Evolutionary conservation across 2,888 invertebrate species (phyloP), one percentile per base, ranked within the genome.

Genomic region (Volucella zonaria): DNA sequence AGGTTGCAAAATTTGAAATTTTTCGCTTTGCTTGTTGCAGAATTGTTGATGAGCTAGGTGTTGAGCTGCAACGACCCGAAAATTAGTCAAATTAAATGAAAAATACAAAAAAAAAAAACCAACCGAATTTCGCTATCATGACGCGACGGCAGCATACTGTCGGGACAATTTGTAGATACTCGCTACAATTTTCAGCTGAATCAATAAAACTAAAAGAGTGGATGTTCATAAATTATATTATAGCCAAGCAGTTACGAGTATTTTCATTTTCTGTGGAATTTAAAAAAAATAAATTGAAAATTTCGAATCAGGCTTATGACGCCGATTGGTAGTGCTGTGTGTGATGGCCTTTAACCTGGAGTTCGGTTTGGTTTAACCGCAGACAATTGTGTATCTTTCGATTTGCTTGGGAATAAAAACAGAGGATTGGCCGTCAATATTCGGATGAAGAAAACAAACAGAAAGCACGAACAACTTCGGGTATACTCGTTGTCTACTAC

Each of bases 261-360:
- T 31, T 61, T 52, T 31, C 42, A 49, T 67, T 15, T 75, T 83
- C 83, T 31, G 23, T 59, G 47, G 82, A 75, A 82, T 54, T 54
- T 11, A 8, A 56, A n/a, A 51, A 45, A 49, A 68, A 18, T 18
- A 18, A 82, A 67, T 47, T 51, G 66, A 54, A 62, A 74, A 62
- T 68, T 12, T 15, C 31, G n/a, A 40, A 45, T 56, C 58, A n/a
- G 58, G 4, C 8, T 9, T 9, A 14, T 49, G n/a, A 14, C 14
- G 49, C 3, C 3, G 23, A 40, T 10, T 45, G 56, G n/a, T 15
- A 31, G 31, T 52, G 43, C 14, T 4, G 52, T 15, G 14, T n/a
- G 11, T 51, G 51, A 10, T 68, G 68, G 80, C 75, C 80, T 83
- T 75, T 83, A 83, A 80, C 83, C 83, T 43, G 51, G 38, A 10